Percentiles rank a stretch among this genome's conserved stretches.
These are phyloP conservation scores for Parotocinclus haroldoi DNA, from an alignment of 2,797 vertebrate species.

Conservation along the genomic window DNA sequence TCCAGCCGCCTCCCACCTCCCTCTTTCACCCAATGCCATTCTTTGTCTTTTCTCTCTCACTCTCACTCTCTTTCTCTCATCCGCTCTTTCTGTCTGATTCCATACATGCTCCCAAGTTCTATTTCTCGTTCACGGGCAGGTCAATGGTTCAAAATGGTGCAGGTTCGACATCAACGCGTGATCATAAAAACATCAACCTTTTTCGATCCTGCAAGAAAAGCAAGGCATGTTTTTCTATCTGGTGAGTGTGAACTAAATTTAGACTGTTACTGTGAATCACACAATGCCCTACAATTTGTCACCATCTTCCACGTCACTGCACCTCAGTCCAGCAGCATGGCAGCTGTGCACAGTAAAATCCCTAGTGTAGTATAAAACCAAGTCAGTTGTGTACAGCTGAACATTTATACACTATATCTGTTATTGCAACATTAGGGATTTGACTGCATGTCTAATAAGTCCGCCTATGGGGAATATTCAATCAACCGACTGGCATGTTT, in stretches of 20 bases:
- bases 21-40: background rate
- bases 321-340: constrained; percentile 1
- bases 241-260: constrained; percentile 14
- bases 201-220: background rate
- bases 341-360: background rate
- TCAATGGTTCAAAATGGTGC: background rate
- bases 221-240: constrained; percentile 7
- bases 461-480: no score
- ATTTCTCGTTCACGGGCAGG: constrained; percentile 44
- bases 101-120: constrained; percentile 24
- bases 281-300: constrained; percentile 14
- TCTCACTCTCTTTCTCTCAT: constrained; percentile 5
- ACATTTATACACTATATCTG: background rate
- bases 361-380: no score
- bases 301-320: constrained; percentile 8
- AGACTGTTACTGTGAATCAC: constrained; percentile 15
- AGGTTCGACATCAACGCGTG: background rate
- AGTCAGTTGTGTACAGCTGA: background rate
- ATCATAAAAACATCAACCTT: background rate
- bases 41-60: background rate
- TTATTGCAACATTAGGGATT: no score
- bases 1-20: constrained; percentile 14
- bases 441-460: no score
- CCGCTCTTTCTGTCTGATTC: background rate
- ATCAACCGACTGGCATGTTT: no score